Base-by-base conservation (phyloP, 1,140 invertebrate species). In the Drosophila melanogaster region DNA sequence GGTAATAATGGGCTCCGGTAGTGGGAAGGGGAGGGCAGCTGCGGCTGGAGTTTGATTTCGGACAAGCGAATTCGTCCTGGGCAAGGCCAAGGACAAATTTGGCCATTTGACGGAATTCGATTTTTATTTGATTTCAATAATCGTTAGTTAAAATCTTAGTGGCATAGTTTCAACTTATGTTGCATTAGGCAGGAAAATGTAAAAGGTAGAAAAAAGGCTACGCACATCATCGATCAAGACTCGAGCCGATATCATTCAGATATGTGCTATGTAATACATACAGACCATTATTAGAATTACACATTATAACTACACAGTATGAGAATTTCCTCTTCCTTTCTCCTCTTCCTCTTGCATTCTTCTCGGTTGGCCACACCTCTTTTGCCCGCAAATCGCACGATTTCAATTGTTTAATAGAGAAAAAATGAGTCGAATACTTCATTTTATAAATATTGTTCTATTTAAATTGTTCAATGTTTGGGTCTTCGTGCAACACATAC, bases 21-120 rank as follows among this genome's bases (percentile, higher is more conserved):
- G 44, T 15, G 40, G 30, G 38, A 51, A 8, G 53, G 53, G 24
- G 38, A 41, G 61, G 60, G 33, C 40, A 67, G 62, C 65, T 61
- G 57, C 51, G 33, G 26, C 30, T 37, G 40, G 41, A 26, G 41
- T 11, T 49, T 26, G 26, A 5, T 19, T 22, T 30, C 30, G 26
- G 26, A 47, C 65, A 57, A 55, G 5, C 47, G 26, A 43, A 26
- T 54, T 35, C 38, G 43, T 70, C 65, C 66, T 70, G 64, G 41
- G 41, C 74, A 77, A 77, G 73, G 74, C 74, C 74, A 77, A 77
- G 74, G 74, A 70, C 66, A 37, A 19, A 33, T 17, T 17, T 41
- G 70, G 67, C 64, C 55, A 37, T 17, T 12, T 15, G 8, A 30
- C 40, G 22, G 58, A 61, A 19, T 17, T 65, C n/a, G 37, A 40